Conservation (phyloP, 2,888 invertebrate genomes). For the Tetragnatha montana region DNA sequence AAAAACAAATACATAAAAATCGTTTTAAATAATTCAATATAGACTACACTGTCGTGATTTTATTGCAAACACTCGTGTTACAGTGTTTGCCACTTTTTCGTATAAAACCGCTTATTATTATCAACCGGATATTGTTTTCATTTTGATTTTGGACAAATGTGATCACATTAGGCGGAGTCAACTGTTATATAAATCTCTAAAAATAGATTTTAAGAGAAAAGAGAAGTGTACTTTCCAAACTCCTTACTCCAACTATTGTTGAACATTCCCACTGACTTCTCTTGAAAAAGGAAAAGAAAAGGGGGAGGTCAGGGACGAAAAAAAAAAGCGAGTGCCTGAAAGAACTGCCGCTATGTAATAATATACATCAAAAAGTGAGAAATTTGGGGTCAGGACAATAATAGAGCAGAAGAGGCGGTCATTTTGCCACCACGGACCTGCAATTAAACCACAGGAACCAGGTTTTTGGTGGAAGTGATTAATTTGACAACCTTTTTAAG, state of each 20-base stretch:
- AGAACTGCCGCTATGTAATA: conserved; percentile 29
- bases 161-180: too few relatives aligned
- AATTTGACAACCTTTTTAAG: conserved; percentile 50
- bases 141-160: too few relatives aligned
- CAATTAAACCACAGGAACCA: conserved; percentile 48
- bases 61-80: too few relatives aligned
- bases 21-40: too few relatives aligned
- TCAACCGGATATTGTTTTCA: too few relatives aligned
- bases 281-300: neutral
- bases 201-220: neutral
- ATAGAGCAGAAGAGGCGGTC: conserved; percentile 48
- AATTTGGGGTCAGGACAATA: conserved; percentile 40
- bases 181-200: too few relatives aligned
- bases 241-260: neutral
- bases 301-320: conserved; percentile 2
- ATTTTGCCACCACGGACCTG: conserved; percentile 36
- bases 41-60: too few relatives aligned
- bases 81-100: too few relatives aligned
- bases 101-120: too few relatives aligned
- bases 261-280: neutral
- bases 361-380: conserved; percentile 41
- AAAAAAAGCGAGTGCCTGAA: conserved; percentile 7
- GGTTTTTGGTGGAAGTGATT: conserved; percentile 40
- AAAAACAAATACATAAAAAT: too few relatives aligned
- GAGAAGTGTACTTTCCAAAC: too few relatives aligned